Base-by-base conservation (phyloP, 1,140 invertebrate genomes). In the Eciton burchellii region DNA sequence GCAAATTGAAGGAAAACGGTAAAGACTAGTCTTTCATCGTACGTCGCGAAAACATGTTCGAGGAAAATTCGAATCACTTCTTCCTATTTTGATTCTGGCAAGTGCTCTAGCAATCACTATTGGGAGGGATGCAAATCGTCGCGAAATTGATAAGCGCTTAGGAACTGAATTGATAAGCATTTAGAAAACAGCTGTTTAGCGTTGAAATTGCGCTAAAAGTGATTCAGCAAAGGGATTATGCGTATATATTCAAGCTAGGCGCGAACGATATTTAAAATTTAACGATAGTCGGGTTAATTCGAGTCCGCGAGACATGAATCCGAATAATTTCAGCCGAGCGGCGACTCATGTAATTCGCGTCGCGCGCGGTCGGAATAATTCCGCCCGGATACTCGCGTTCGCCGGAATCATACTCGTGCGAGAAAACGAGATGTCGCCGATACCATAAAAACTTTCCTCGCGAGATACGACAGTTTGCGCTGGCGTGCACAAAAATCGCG, bases 391-490 rank as follows among this genome's bases (percentile, higher is more conserved):
- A n/a, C n/a, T n/a, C n/a, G n/a, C n/a, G n/a, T n/a, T n/a, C n/a
- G n/a, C n/a, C n/a, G n/a, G n/a, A n/a, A n/a, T n/a, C n/a, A 59
- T 66, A 43, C 60, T 47, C 24, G 21, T 11, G 2, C 11, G 52
- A 70, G 35, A 49, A 81, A 81, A 81, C n/a, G 65, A 12, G 16
- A n/a, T 14, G 24, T 8, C 29, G 73, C 4, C 35, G 35, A 35
- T 35, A 19, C 65, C 66, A n/a, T 83, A 85, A 77, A 71, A 85
- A 85, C 26, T 83, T 85, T 77, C 63, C 29, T 43, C 19, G 26
- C 19, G 21, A 41, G 19, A 8, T 26, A 35, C n/a, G 19, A 19
- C 56, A 3, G 29, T 72, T 41, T 24, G 59, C 14, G 47, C 52
- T 35, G n/a, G 45, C 26, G 16, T 16, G 71, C 47, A 59, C 72